Evolutionary conservation across 2,888 invertebrate genomes (phyloP).

Genomic region (Synanthedon andrenaeformis): DNA sequence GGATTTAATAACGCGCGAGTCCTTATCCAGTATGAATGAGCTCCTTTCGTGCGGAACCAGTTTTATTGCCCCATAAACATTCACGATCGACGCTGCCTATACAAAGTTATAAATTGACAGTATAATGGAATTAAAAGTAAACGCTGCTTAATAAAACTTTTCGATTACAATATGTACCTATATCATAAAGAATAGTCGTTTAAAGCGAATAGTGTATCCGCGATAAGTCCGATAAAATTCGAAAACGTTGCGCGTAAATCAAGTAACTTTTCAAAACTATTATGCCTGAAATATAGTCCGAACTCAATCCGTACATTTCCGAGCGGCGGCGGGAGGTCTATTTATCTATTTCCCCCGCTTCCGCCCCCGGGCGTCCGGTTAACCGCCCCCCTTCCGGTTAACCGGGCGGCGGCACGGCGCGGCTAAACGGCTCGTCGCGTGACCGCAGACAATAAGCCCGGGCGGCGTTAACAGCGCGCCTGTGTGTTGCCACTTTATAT

Average conservation of each 20-base stretch:
- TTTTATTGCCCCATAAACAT: slow-evolving; percentile 17
- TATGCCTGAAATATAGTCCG: slow-evolving; percentile 68
- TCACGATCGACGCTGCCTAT: slow-evolving; percentile 12
- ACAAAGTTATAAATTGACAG: slow-evolving; percentile 34
- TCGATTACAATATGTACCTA: slow-evolving; percentile 31
- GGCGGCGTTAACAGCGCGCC: slow-evolving; percentile 68
- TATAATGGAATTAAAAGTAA: slow-evolving; percentile 41
- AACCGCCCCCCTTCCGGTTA: slow-evolving; percentile 70
- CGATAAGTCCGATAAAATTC: slow-evolving; percentile 47
- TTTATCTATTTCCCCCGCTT: slow-evolving; percentile 71
- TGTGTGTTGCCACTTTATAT: slow-evolving; percentile 70
- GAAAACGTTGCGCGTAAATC: slow-evolving; percentile 66
- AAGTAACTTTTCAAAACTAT: slow-evolving; percentile 68
- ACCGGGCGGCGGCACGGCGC: slow-evolving; percentile 61
- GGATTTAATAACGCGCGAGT: slow-evolving; percentile 23
- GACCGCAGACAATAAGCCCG: slow-evolving; percentile 71
- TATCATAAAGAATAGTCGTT: slow-evolving; percentile 46
- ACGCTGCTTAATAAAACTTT: slow-evolving; percentile 47
- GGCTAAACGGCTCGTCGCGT: slow-evolving; percentile 71
- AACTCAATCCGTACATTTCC: slow-evolving; percentile 71
- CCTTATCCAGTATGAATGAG: slow-evolving; percentile 22
- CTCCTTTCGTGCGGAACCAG: slow-evolving; percentile 19
- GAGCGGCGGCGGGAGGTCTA: slow-evolving; percentile 68
- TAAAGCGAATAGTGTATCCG: slow-evolving; percentile 27
- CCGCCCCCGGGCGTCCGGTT: slow-evolving; percentile 69